Percentiles rank a stretch among this genome's conserved stretches.
phyloP scores from a whole-genome alignment of 2,797 vertebrate genomes.

The Chlorospingus flavigularis region DNA sequence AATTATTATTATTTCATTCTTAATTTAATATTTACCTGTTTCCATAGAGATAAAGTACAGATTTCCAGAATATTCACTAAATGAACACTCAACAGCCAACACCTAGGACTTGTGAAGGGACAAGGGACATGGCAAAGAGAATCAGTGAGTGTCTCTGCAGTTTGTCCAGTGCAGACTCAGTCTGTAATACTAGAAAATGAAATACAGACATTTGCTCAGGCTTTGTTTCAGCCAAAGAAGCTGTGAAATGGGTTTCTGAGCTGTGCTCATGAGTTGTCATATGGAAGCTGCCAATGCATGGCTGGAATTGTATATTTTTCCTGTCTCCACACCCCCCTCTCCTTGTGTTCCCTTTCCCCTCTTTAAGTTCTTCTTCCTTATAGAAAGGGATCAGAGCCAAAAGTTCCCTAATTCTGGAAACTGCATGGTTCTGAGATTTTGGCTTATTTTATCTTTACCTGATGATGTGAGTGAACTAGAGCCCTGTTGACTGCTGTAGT shows the following conservation, averaged over 20 bases:
- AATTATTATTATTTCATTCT: not conserved
- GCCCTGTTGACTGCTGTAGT: not conserved
- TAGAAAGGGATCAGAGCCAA: not conserved
- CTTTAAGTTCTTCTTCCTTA: not conserved
- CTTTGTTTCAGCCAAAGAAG: not conserved
- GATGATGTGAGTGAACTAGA: constrained; percentile 30
- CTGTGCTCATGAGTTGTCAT: not conserved
- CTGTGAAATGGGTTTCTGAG: not conserved
- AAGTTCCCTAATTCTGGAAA: not conserved
- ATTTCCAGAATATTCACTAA: not conserved
- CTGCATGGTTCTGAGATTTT: not conserved
- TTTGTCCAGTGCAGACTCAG: not conserved
- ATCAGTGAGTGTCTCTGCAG: not conserved
- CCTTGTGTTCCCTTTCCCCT: not conserved
- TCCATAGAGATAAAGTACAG: not conserved
- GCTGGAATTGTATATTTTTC: not conserved
- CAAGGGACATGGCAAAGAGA: not conserved
- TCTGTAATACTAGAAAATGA: not conserved
- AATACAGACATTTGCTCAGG: not conserved
- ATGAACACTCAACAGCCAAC: not conserved
- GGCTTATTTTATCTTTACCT: constrained; percentile 39
- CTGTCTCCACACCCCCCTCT: not conserved
- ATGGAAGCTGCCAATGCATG: not conserved
- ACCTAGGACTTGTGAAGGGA: not conserved
- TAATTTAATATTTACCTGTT: not conserved